phyloP scores from a whole-genome alignment of 2,888 invertebrate genomes.

The Carpatolechia fugitivella region DNA sequence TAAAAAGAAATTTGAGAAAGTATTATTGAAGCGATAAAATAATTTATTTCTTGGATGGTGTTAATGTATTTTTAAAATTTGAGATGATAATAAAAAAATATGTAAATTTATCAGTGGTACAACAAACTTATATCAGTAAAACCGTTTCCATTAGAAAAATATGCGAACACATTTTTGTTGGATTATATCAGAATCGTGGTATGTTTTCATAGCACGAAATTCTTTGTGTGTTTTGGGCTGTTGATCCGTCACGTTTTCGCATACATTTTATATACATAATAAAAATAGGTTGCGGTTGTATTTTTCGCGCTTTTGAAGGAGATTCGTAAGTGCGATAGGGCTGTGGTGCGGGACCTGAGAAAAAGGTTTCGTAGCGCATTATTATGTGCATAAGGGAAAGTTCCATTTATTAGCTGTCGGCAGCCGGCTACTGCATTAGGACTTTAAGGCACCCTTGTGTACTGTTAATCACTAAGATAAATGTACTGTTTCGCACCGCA shows the following conservation, averaged over 20 bases:
- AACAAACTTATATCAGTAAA: too few relatives aligned
- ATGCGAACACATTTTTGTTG: too few relatives aligned
- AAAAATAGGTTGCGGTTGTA: background rate
- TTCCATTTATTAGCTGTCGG: conserved; percentile 14
- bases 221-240: conserved; percentile 7
- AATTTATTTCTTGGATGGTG: too few relatives aligned
- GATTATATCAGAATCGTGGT: background rate
- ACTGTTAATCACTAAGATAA: conserved; percentile 35
- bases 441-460: conserved; percentile 11
- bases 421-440: background rate
- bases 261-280: background rate
- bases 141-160: too few relatives aligned
- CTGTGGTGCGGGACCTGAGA: background rate
- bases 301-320: conserved; percentile 1
- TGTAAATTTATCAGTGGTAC: too few relatives aligned
- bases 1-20: too few relatives aligned
- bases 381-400: conserved; percentile 14
- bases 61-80: too few relatives aligned
- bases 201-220: conserved; percentile 1
- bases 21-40: too few relatives aligned
- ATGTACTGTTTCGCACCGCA: conserved; percentile 14
- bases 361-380: conserved; percentile 6
- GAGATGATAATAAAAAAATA: too few relatives aligned
- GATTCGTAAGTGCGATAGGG: background rate
- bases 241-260: conserved; percentile 16